Percentiles rank a stretch among this genome's conserved stretches.
Evolutionary conservation across 2,797 vertebrate genomes (phyloP).

Genomic region (Hydrophis major): DNA sequence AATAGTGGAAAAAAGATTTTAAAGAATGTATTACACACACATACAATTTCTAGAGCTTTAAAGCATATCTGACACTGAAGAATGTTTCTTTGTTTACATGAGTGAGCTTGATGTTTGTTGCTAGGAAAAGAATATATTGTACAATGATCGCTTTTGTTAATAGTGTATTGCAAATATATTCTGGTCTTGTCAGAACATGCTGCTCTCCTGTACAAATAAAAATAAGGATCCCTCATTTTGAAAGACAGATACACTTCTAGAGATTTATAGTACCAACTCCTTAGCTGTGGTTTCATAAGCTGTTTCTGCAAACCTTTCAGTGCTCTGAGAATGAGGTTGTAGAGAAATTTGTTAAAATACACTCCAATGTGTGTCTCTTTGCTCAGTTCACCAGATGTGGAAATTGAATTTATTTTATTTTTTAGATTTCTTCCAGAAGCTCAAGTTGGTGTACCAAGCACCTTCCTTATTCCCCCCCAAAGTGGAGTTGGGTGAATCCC

Average conservation of each 20-base stretch:
- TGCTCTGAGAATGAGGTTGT: not conserved
- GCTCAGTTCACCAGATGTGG: not conserved
- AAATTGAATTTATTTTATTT: not conserved
- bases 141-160: constrained; percentile 16
- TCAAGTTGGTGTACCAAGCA: not conserved
- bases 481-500: not conserved
- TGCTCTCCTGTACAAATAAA: constrained; percentile 6
- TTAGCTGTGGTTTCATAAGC: not conserved
- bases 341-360: not conserved
- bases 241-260: not conserved
- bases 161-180: constrained; percentile 22
- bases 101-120: constrained; percentile 28
- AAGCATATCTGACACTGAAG: not conserved
- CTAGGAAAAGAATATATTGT: constrained; percentile 33
- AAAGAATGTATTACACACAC: not conserved
- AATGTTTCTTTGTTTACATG: constrained; percentile 3
- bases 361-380: not conserved
- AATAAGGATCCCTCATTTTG: not conserved
- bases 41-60: not conserved
- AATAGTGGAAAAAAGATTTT: not conserved
- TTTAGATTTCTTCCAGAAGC: not conserved
- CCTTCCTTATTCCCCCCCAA: not conserved
- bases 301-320: not conserved
- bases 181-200: constrained; percentile 48
- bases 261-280: not conserved